phyloP scores from a whole-genome alignment of 2,888 invertebrate species.

The Tricholauxania praeusta region DNA sequence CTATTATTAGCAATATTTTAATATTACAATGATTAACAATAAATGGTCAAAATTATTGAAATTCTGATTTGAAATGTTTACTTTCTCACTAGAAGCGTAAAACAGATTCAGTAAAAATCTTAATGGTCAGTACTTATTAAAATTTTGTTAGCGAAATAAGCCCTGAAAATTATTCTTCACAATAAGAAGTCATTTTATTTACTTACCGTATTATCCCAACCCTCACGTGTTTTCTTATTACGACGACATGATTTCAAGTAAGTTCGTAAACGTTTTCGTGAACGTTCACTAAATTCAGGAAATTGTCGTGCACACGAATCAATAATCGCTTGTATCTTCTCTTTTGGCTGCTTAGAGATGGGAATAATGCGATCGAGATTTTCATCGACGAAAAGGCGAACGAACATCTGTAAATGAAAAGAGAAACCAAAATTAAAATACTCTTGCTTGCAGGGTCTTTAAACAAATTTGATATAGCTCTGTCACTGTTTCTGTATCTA shows the following conservation, averaged over 20 bases:
- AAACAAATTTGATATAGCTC: too few species aligned
- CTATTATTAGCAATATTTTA: too few species aligned
- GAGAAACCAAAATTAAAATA: too few species aligned
- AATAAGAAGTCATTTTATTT: not conserved
- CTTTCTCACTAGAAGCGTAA: too few species aligned
- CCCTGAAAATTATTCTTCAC: not conserved
- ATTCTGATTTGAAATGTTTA: too few species aligned
- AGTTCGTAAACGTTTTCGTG: constrained; percentile 93
- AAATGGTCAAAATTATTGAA: too few species aligned
- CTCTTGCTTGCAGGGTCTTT: too few species aligned
- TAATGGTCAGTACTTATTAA: not conserved
- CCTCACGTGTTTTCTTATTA: constrained; percentile 92
- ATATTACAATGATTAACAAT: too few species aligned
- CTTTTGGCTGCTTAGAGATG: constrained; percentile 97
- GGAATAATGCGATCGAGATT: constrained; percentile 96
- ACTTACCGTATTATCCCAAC: constrained; percentile 90
- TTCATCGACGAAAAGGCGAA: constrained; percentile 95
- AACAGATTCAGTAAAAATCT: not conserved
- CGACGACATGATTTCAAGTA: constrained; percentile 95
- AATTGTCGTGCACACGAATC: constrained; percentile 97
- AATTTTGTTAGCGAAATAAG: not conserved
- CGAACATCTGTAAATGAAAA: constrained; percentile 86
- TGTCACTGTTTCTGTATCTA: too few species aligned
- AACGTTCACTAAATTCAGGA: constrained; percentile 95
- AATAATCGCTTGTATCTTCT: constrained; percentile 97